A percentile compares a stretch with the other conserved stretches of the same genome.
Conservation (phyloP, 2,888 invertebrate species). For the Cephus runcator region DNA sequence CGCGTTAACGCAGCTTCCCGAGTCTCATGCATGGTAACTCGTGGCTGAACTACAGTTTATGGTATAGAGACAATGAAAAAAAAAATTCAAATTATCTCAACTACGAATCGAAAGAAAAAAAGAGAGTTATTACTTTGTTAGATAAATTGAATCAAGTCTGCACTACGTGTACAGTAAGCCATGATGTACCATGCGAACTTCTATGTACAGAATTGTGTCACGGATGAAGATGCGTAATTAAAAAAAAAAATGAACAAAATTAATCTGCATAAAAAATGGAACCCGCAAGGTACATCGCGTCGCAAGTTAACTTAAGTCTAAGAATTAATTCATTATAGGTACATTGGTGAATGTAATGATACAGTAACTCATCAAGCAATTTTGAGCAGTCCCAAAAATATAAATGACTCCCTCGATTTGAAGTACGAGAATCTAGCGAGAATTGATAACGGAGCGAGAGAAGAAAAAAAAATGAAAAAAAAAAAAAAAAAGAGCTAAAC, state of each 20-base stretch:
- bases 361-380: conserved; percentile 12
- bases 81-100: not conserved
- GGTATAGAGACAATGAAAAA: not conserved
- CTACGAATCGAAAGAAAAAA: not conserved
- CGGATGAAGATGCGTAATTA: not conserved
- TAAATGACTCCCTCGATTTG: conserved; percentile 11
- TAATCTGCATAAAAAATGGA: not conserved
- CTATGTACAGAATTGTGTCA: not conserved
- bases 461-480: not conserved
- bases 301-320: not conserved
- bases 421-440: not conserved
- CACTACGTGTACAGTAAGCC: not conserved
- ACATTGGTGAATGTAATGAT: conserved; percentile 1
- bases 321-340: conserved; percentile 5
- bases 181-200: not conserved
- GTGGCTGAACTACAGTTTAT: not conserved
- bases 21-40: conserved; percentile 57
- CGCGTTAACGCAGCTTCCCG: conserved; percentile 67
- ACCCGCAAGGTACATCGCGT: not conserved
- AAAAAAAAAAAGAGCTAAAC: not conserved
- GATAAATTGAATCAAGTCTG: not conserved
- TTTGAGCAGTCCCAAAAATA: conserved; percentile 8
- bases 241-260: not conserved
- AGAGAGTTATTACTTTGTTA: not conserved
- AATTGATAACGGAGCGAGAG: not conserved